Evolutionary conservation across 2,113 vertebrate species (phyloP), one percentile per base, ranked within the genome.

Genomic region (Gopherus flavomarginatus): DNA sequence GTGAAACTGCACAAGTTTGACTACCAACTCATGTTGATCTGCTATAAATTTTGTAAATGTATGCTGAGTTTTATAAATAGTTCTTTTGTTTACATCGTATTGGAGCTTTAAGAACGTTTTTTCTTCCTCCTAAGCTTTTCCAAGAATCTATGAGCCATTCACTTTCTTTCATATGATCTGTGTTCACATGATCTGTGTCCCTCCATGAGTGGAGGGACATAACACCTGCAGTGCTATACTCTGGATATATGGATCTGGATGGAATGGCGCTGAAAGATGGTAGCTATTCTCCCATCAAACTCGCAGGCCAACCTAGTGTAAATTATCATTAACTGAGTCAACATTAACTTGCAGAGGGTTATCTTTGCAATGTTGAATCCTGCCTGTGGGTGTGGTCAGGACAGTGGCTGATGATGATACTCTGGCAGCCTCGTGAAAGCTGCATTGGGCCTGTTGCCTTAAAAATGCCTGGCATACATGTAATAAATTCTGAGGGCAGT

Each of bases 241-340:
- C 29, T 75, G 31, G 27, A 16, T 35, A 31, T 65, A 16, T 65
- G 62, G 29, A 69, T 82, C 26, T 27, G 53, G n/a, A 87, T 75
- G 22, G n/a, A 38, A 42, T 44, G 22, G 44, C 88, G 62, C 50
- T 92, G 44, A 11, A 79, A 81, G 50, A 87, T 50, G 50, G 81
- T 84, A 84, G 50, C 24, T 2, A 38, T 84, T 88, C 94, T 90
- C 83, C 59, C 78, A 17, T 38, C 1, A 38, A 94, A 78, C 38
- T 11, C 35, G 75, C 57, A 88, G 75, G 75, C 44, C 12, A 87
- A 22, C 69, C 81, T 54, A 94, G 81, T 69, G 81, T 83, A 88
- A 93, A 90, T 31, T 16, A 59, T 83, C 31, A 90, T 90, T 90
- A 89, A 85, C 87, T 87, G 59, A 93, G 56, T 21, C 49, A 80